Conservation (phyloP, 1,140 invertebrate species). For the Rhyacophila brunnea region DNA sequence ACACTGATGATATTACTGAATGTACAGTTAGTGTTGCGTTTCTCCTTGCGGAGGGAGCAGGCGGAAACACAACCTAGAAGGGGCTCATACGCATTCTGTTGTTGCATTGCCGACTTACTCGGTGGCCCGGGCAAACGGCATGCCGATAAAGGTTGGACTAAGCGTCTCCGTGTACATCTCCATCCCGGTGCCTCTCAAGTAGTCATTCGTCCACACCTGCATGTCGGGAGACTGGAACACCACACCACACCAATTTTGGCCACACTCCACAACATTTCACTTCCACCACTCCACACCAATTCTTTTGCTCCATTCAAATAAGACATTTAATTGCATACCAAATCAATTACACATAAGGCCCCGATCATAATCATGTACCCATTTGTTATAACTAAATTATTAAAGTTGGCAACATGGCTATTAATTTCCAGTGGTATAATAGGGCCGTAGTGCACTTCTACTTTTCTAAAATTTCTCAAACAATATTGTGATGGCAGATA, state of each 20-base stretch:
- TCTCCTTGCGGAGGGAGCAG: background rate
- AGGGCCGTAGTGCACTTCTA: no score
- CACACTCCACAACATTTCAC: background rate
- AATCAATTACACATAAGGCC: no score
- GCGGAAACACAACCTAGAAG: slow-evolving; percentile 9
- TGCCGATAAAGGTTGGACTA: slow-evolving; percentile 93
- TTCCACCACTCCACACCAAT: background rate
- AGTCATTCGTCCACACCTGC: slow-evolving; percentile 98
- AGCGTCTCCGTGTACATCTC: slow-evolving; percentile 99
- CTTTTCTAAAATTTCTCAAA: no score
- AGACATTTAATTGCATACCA: no score
- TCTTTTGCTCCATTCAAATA: background rate
- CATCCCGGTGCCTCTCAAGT: slow-evolving; percentile 97
- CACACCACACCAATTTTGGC: slow-evolving; percentile 14
- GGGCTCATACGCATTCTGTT: slow-evolving; percentile 8
- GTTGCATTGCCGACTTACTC: slow-evolving; percentile 79
- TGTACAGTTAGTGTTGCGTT: slow-evolving; percentile 11
- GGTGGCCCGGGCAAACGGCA: slow-evolving; percentile 95
- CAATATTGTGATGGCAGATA: no score
- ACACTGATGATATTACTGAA: background rate
- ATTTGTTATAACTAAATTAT: no score
- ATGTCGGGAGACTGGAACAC: slow-evolving; percentile 81
- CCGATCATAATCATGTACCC: no score
- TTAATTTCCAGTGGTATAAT: background rate
- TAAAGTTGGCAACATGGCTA: background rate